Conservation (phyloP, 2,888 invertebrate genomes). For the Ditylenchus weischeri region DNA sequence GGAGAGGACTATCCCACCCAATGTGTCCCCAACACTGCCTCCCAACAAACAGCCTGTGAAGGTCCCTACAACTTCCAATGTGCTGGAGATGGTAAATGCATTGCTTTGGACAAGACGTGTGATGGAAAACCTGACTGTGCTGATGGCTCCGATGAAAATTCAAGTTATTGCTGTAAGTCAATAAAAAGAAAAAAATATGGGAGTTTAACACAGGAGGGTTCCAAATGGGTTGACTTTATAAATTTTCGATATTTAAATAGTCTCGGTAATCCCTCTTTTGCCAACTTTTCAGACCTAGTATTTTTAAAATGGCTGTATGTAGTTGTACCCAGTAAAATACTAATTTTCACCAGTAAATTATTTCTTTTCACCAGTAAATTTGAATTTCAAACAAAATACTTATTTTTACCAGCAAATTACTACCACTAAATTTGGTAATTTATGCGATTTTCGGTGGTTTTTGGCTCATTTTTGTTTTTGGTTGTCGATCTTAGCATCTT, state of each 20-base stretch:
- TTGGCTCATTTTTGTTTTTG: too few species aligned
- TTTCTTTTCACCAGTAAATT: too few species aligned
- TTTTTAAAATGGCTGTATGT: too few species aligned
- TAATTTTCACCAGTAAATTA: too few species aligned
- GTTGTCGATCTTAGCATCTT: too few species aligned
- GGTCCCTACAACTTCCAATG: slow-evolving; percentile 58
- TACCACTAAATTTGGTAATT: too few species aligned
- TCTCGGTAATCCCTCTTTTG: neutral
- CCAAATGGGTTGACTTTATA: too few species aligned
- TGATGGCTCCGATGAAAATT: slow-evolving; percentile 89
- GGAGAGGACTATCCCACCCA: slow-evolving; percentile 53
- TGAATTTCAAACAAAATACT: too few species aligned
- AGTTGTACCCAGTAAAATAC: too few species aligned
- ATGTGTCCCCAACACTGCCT: slow-evolving; percentile 43
- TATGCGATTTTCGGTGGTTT: too few species aligned
- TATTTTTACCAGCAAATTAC: too few species aligned
- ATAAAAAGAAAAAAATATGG: neutral
- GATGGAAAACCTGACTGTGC: slow-evolving; percentile 88
- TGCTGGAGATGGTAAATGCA: slow-evolving; percentile 65
- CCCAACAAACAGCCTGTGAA: slow-evolving; percentile 36
- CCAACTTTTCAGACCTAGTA: neutral
- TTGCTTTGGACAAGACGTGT: slow-evolving; percentile 78
- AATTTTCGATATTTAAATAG: too few species aligned
- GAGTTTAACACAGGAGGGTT: slow-evolving; percentile 8
- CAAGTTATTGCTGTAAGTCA: slow-evolving; percentile 64